Evolutionary conservation across 64 coral and sea anemone species (phyloP).

Genomic region (Orbicella faveolata): DNA sequence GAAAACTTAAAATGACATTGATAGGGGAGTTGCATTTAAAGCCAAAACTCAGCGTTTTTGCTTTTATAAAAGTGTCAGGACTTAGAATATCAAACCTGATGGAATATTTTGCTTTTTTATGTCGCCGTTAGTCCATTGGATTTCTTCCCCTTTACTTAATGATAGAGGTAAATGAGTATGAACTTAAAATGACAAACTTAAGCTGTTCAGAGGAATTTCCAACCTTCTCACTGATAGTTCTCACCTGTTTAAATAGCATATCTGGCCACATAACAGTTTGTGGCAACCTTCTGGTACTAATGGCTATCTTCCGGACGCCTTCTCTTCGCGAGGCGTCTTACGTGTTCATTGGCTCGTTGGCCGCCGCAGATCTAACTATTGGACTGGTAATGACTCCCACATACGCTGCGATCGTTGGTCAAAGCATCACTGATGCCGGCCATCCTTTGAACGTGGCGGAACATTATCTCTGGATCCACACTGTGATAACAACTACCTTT

Average conservation of each 20-base stretch:
- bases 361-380: slow-evolving; percentile 17
- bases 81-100: no score
- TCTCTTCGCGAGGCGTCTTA: slow-evolving; percentile 6
- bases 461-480: slow-evolving; percentile 31
- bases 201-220: not conserved
- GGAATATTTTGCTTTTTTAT: no score
- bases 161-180: not conserved
- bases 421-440: not conserved
- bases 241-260: not conserved
- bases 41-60: no score
- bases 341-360: slow-evolving; percentile 17
- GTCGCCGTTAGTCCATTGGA: no score
- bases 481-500: slow-evolving; percentile 36
- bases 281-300: slow-evolving; percentile 14
- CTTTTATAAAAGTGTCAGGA: no score
- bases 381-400: slow-evolving; percentile 2
- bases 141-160: no score
- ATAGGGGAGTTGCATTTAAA: no score
- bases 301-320: slow-evolving; percentile 14
- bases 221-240: not conserved
- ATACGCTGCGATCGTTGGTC: not conserved
- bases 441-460: slow-evolving; percentile 2
- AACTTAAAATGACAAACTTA: not conserved
- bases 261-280: not conserved
- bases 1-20: no score